phyloP scores from a whole-genome alignment of 1,140 invertebrate species.

The Centruroides vittatus region DNA sequence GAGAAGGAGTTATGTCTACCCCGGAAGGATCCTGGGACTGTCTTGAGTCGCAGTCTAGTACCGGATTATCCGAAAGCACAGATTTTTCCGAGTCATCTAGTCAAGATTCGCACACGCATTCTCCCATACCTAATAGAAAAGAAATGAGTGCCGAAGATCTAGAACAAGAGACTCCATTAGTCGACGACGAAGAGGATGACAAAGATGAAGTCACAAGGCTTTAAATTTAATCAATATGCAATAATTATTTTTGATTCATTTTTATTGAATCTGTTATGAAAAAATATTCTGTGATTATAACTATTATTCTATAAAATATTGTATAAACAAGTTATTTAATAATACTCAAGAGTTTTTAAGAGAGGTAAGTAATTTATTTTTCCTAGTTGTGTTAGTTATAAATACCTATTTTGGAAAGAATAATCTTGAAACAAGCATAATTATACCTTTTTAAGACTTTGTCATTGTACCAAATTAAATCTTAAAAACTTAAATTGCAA shows the following conservation, averaged over 20 bases:
- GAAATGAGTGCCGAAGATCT: constrained; percentile 3
- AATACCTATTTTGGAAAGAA: no score
- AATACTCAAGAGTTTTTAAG: no score
- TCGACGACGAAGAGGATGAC: constrained; percentile 13
- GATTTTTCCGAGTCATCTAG: constrained; percentile 15
- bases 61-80: constrained; percentile 13
- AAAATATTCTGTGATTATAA: no score
- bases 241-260: neutral
- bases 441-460: no score
- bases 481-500: no score
- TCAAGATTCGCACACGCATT: constrained; percentile 6
- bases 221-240: neutral
- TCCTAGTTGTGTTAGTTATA: no score
- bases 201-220: constrained; percentile 12
- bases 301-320: no score
- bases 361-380: no score
- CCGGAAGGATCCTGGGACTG: constrained; percentile 15
- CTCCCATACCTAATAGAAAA: constrained; percentile 1
- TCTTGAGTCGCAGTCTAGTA: constrained; percentile 11
- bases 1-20: neutral
- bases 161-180: constrained; percentile 5
- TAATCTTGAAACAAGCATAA: no score
- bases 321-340: no score
- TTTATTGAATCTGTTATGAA: no score
- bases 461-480: no score